A percentile compares a stretch with the other conserved stretches of the same genome.
Evolutionary conservation across 2,113 vertebrate species (phyloP).

Genomic region (Marmota flaviventris): DNA sequence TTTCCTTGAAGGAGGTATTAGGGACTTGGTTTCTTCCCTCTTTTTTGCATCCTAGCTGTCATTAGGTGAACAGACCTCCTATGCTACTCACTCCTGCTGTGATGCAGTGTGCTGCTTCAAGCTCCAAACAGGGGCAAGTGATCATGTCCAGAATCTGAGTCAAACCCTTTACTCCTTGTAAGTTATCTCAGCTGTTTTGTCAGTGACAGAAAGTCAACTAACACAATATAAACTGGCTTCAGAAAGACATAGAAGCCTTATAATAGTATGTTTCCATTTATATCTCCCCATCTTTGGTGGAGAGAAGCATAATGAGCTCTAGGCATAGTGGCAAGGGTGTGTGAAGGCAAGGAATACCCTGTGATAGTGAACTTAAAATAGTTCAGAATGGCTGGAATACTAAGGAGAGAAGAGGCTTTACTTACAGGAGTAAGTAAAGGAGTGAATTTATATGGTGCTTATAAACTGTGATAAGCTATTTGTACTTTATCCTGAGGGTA

Average conservation of each 20-base stretch:
- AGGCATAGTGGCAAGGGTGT: neutral
- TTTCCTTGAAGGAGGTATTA: neutral
- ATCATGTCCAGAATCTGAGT: neutral
- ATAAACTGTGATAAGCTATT: slow-evolving; percentile 48
- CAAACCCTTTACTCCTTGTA: neutral
- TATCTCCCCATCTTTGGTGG: rapidly evolving
- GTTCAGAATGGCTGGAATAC: neutral
- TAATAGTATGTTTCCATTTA: neutral
- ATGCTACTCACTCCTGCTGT: neutral
- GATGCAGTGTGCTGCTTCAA: neutral
- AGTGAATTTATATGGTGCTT: slow-evolving; percentile 52
- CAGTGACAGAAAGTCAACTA: neutral
- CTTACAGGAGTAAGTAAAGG: slow-evolving; percentile 13
- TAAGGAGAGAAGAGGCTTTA: neutral
- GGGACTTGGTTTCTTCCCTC: neutral
- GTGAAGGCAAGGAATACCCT: neutral
- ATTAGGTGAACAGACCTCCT: neutral
- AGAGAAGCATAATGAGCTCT: neutral
- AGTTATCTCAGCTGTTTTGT: neutral
- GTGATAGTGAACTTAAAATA: neutral
- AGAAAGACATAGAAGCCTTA: neutral
- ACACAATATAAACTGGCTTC: neutral
- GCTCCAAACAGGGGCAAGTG: no score
- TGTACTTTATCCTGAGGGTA: slow-evolving; percentile 53
- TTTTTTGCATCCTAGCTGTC: neutral